Base-by-base conservation (phyloP, 2,797 vertebrate genomes). In the Hirundo rustica region DNA sequence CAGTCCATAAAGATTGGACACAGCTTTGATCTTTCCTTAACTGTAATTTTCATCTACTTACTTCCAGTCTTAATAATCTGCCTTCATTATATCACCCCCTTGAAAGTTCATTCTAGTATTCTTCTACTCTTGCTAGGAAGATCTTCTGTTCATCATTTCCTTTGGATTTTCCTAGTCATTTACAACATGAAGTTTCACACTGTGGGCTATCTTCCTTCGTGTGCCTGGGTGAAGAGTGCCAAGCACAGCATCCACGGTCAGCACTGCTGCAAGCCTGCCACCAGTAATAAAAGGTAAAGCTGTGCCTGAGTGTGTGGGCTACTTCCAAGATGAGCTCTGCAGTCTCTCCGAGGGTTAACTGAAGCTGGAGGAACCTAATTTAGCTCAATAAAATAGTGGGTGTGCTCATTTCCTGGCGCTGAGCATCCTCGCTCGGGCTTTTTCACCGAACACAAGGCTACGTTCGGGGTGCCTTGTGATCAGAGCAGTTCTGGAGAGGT, bases 401-500 rank as follows among this genome's bases (percentile, higher is more conserved):
- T 65, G 36, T 78, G 32, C 68, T 84, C 36, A 26, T 86, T 92
- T 93, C 75, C 53, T 67, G 44, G 14, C 1, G 26, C 60, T 65
- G 30, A 85, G 58, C 71, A 71, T 64, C 64, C 71, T 82, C 82
- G 8, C 42, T 54, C 14, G 26, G 38, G 79, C 27, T 58, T 7
- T 78, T 66, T 60, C 62, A 21, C 13, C 5, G 42, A 83, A 17
- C 29, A 18, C 15, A 22, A 71, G 57, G 61, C 29, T 71, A 0
- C 18, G 4, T 32, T 80, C 20, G 13, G n/a, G 58, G 51, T 47
- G 66, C 55, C 27, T 11, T 14, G 54, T 38, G 70, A 78, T 90
- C 85, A 94, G 70, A 80, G 60, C 55, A 18, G 42, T 4, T 89
- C 47, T 75, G 66, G 40, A 78, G 79, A 84, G 90, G 83, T 95